Evolutionary conservation across 2,113 vertebrate species (phyloP), one percentile per base, ranked within the genome.

Genomic region (Chlorodrepanis virens): DNA sequence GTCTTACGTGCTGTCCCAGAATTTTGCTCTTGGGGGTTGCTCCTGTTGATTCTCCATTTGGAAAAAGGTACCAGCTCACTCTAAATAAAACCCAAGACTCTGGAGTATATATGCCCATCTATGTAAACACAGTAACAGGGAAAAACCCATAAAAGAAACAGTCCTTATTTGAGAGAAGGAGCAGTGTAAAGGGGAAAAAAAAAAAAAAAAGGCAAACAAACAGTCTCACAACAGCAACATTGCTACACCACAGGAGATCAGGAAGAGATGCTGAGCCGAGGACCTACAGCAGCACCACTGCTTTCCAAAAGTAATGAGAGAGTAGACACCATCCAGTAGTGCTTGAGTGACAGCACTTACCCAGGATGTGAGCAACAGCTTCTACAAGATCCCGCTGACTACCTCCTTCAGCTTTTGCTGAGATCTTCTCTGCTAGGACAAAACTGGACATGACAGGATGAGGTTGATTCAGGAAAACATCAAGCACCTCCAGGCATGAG

Each of bases 401-500:
- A 6, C 96, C 88, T 8, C 97, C 87, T 11, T 98, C 98, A 10
- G 80, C 83, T 82, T 91, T 88, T 0, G 90, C 42, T 11, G 97
- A 88, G 6, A 92, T 95, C 90, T 98, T 98, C 97, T 99, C 99
- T 4, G 99, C 99, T 85, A 99, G 96, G 39, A 99, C 99, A n/a
- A 99, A 99, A 97, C 99, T 99, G 54, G 99, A 99, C 98, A 98
- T 97, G 71, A 99, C 99, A 0, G 99, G 97, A 47, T 97, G 89
- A 69, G 97, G 94, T 86, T 98, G 99, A 93, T 98, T 98, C 87
- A 99, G 98, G 97, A 99, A 99, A 54, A 91, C 78, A 94, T 99
- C 99, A 0, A 99, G 98, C 64, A 99, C 99, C 53, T 99, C 99
- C 97, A 99, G 70, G 87, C 99, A 99, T 11, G 99, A 99, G 37